Percentiles rank a stretch among this genome's conserved stretches.
Conservation (phyloP, 2,888 invertebrate species). For the Andrena praecox region DNA sequence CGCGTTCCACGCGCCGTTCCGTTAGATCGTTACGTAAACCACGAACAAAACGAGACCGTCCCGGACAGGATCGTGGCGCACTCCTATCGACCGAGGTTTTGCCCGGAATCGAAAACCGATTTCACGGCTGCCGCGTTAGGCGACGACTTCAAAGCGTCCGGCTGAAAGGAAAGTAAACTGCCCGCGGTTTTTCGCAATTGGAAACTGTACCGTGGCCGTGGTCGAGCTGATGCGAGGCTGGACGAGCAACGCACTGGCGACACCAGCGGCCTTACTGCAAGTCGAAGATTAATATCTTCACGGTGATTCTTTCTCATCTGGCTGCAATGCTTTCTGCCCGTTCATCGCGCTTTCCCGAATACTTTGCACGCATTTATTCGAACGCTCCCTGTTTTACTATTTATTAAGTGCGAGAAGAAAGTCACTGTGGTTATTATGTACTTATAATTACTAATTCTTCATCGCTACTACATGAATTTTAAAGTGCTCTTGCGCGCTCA, state of each 20-base stretch:
- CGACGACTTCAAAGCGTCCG: conserved; percentile 7
- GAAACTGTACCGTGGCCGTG: conserved; percentile 1
- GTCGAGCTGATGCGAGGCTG: not conserved
- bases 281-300: too few relatives aligned
- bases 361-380: not conserved
- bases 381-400: not conserved
- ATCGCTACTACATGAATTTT: not conserved
- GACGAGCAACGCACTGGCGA: not conserved
- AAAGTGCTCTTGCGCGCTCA: not conserved
- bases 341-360: too few relatives aligned
- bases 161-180: conserved; percentile 24
- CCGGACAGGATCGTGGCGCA: conserved; percentile 13
- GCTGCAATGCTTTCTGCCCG: too few relatives aligned
- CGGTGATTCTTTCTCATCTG: too few relatives aligned
- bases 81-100: not conserved
- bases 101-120: not conserved
- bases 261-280: not conserved
- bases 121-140: not conserved
- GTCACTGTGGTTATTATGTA: not conserved
- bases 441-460: not conserved
- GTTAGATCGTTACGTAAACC: conserved; percentile 51
- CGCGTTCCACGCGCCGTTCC: conserved; percentile 26
- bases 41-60: conserved; percentile 21
- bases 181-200: conserved; percentile 16
- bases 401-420: not conserved